Evolutionary conservation across 2,797 vertebrate species (phyloP).

Genomic region (Pipistrellus pygmaeus): DNA sequence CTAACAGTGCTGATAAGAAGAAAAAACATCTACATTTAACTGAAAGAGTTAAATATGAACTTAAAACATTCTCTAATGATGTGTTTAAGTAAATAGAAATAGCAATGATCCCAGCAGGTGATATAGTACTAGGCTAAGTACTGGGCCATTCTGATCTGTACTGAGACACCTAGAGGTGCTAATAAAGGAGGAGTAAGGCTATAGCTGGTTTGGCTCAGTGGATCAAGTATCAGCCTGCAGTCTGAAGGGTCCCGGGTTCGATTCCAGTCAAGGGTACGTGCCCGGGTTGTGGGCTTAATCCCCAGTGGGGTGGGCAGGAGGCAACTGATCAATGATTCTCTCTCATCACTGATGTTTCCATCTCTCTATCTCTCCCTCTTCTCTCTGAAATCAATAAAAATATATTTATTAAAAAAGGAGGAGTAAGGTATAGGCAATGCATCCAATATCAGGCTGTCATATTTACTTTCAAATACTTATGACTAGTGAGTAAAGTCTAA

Average conservation of each 20-base stretch:
- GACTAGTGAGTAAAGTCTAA: conserved; percentile 22
- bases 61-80: conserved; percentile 53
- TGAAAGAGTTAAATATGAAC: conserved; percentile 47
- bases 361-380: too few species aligned
- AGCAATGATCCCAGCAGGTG: conserved; percentile 8
- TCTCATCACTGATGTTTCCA: too few species aligned
- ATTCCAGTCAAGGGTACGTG: too few species aligned
- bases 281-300: too few species aligned
- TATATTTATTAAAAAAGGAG: neutral
- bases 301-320: too few species aligned
- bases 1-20: neutral
- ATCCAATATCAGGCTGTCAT: neutral
- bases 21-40: conserved; percentile 50
- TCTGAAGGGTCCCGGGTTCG: too few species aligned
- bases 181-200: neutral
- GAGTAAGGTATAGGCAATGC: too few species aligned
- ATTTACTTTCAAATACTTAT: conserved; percentile 68
- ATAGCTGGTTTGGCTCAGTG: too few species aligned
- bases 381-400: too few species aligned
- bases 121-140: neutral
- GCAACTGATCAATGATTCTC: too few species aligned
- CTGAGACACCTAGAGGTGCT: neutral
- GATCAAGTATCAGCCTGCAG: too few species aligned
- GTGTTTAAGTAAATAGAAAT: conserved; percentile 59
- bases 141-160: neutral